Base-by-base conservation (phyloP, 2,113 vertebrate genomes). In the Meriones unguiculatus region DNA sequence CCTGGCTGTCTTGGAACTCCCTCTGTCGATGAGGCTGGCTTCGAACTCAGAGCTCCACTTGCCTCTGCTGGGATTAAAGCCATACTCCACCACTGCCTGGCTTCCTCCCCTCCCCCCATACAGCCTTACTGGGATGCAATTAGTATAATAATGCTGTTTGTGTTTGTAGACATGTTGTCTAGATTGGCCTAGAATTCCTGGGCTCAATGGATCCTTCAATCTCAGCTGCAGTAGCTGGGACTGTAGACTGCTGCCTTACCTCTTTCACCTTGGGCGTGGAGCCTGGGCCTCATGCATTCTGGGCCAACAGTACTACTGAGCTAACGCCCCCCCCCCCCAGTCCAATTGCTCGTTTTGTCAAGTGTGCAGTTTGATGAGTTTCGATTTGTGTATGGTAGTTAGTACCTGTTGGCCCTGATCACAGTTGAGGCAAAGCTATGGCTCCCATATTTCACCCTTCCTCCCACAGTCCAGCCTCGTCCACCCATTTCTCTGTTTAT, bases 401-500 rank as follows among this genome's bases (percentile, higher is more conserved):
- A 67, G 28, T 11, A 11, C 15, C 22, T 50, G 5, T 28, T 17
- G 30, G 30, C 22, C 13, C 0, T 38, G 24, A 3, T 28, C 32
- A 28, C 28, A 13, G 0, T 41, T 41, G 6, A 67, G 25, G 35
- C 13, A 17, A 41, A 1, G 72, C n/a, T 22, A 0, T 70, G 0
- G 2, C 18, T 32, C 25, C 20, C 7, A 5, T 30, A 8, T 64
- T 2, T 35, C 22, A 67, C 1, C 7, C 38, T 32, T 15, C 12
- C 15, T 46, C 54, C 13, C 18, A 10, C 17, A 2, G 7, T 12
- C 90, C 3, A 0, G 1, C 17, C 41, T 35, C 0, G 10, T 4
- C 4, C 52, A 2, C 46, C 46, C 11, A 2, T 72, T 67, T 86
- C 28, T 30, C 2, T 18, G 0, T 67, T 30, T 7, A 2, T 38